These are phyloP conservation scores for Macrotis lagotis DNA, from an alignment of 2,113 vertebrate species.

Conservation along the genomic window DNA sequence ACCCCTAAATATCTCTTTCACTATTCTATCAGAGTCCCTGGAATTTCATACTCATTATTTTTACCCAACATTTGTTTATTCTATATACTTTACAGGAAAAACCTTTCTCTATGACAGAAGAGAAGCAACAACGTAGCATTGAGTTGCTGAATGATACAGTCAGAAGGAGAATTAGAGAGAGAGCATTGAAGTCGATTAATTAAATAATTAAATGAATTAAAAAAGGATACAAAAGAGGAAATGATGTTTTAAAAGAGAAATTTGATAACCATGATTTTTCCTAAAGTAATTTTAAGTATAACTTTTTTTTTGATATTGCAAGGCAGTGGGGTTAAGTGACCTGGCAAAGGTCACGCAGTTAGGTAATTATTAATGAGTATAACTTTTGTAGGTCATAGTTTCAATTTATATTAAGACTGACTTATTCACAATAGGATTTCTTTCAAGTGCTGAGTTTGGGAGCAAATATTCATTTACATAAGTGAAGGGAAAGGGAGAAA, in stretches of 20 bases:
- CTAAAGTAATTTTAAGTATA: neutral
- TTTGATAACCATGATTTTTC: neutral
- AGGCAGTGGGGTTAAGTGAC: too few species aligned
- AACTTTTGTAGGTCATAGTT: neutral
- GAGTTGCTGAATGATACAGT: neutral
- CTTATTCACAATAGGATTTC: constrained; percentile 1
- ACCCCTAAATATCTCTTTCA: neutral
- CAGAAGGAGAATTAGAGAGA: neutral
- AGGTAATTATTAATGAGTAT: too few species aligned
- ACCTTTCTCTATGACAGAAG: neutral
- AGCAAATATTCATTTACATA: constrained; percentile 47
- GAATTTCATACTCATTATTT: neutral
- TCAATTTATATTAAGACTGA: neutral
- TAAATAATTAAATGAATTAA: neutral
- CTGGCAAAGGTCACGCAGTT: too few species aligned
- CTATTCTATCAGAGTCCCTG: neutral
- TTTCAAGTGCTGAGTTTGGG: constrained; percentile 13
- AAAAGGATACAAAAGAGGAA: neutral
- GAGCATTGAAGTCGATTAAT: neutral
- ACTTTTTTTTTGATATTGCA: too few species aligned
- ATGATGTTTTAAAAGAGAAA: neutral
- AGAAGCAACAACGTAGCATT: neutral
- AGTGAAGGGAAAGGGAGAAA: constrained; percentile 24
- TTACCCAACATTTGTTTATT: neutral
- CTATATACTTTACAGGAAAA: neutral